Base-by-base conservation (phyloP, 1,140 invertebrate genomes). In the Zelostemma sp. region DNA sequence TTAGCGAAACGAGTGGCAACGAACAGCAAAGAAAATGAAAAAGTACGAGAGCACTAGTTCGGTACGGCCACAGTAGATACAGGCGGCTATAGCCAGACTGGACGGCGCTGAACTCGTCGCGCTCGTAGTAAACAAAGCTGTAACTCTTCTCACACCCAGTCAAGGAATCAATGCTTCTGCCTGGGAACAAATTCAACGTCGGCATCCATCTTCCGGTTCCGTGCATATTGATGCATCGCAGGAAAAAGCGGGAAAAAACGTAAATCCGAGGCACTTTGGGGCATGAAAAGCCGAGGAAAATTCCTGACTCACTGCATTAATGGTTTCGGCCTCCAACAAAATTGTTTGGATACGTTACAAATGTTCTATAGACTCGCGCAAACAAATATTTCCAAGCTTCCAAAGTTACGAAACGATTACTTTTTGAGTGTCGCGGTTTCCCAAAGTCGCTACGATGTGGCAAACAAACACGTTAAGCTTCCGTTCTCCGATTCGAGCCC, bases 71-170 rank as follows among this genome's bases (percentile, higher is more conserved):
- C 59, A 35, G 15, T 40, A 53, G 31, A 45, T 62, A 68, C 64
- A 51, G 55, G 25, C 54, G 68, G 72, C 43, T 68, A 54, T 66
- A 66, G 75, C 75, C 75, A 86, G 83, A 85, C 83, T 84, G 82
- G 81, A 80, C 79, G 83, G 83, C 81, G 82, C 82, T 82, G 76
- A 74, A 58, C 71, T 77, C 78, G 77, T 82, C 77, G 78, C 76
- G 63, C 68, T 70, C 57, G 79, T 76, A 79, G 83, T 85, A 86
- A 86, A 85, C 84, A 86, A 85, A 86, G 80, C 84, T 84, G 84
- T 86, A 86, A 86, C 81, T 85, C 82, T 86, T 80, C 57, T 75
- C 72, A 70, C 73, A 72, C 66, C 62, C 55, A 53, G 63, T 72
- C 72, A 74, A 81, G 68, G 83, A 85, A 85, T 85, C 83, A 83